These are phyloP conservation scores for Willowsia nigromaculata DNA, from an alignment of 2,888 invertebrate genomes.

Conservation along the genomic window DNA sequence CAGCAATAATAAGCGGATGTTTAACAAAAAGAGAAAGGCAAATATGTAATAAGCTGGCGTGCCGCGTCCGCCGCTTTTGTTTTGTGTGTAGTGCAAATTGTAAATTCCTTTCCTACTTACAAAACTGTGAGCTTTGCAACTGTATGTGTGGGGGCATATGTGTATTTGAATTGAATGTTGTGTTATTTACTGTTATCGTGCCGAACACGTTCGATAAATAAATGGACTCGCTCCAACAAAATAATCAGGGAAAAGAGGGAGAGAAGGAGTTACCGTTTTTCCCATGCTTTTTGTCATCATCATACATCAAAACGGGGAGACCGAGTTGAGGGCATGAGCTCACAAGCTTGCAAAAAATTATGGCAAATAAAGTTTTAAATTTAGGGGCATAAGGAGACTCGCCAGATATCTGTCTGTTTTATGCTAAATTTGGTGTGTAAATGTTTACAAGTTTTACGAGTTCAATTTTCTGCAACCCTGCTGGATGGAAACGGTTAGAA, in stretches of 20 bases:
- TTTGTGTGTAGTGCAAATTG: too few relatives aligned
- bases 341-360: too few relatives aligned
- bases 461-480: too few relatives aligned
- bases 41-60: not conserved
- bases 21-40: not conserved
- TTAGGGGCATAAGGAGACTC: too few relatives aligned
- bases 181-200: not conserved
- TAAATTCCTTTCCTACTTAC: too few relatives aligned
- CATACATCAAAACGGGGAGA: conserved; percentile 13
- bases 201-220: not conserved
- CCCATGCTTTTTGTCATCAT: conserved; percentile 24
- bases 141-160: too few relatives aligned
- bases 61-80: not conserved
- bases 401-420: too few relatives aligned
- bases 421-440: too few relatives aligned
- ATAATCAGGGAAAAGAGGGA: not conserved
- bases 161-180: not conserved
- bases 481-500: too few relatives aligned
- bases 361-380: too few relatives aligned
- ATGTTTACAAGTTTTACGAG: too few relatives aligned
- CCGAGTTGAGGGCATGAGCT: not conserved
- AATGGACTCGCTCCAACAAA: not conserved
- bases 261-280: conserved; percentile 19
- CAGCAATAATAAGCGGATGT: not conserved
- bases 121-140: too few relatives aligned